phyloP scores from a whole-genome alignment of 2,797 vertebrate genomes.

The Adrianichthys oophorus region DNA sequence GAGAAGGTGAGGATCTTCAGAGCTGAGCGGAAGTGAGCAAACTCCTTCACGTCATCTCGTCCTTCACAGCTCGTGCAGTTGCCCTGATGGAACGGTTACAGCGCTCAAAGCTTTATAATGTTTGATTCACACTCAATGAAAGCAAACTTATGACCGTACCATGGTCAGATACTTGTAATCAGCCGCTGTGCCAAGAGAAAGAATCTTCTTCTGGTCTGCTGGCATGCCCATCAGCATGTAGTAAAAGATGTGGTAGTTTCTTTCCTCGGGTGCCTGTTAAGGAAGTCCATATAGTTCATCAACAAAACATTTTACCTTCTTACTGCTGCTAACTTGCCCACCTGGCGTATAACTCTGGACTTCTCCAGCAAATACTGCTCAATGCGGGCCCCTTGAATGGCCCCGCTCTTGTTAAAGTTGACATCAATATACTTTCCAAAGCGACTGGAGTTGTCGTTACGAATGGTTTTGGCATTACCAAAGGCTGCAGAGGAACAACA shows the following conservation, averaged over 20 bases:
- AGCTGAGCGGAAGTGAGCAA: constrained; percentile 87
- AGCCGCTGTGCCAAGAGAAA: constrained; percentile 84
- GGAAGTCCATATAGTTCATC: constrained; percentile 4
- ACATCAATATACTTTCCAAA: constrained; percentile 97
- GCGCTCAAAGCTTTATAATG: neutral
- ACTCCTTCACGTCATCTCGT: constrained; percentile 86
- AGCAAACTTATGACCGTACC: constrained; percentile 40
- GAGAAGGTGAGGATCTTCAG: constrained; percentile 96
- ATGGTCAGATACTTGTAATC: constrained; percentile 91
- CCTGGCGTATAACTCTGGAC: constrained; percentile 95
- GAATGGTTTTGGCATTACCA: constrained; percentile 94
- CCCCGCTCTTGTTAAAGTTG: constrained; percentile 82
- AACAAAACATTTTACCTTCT: neutral
- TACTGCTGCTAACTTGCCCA: constrained; percentile 39
- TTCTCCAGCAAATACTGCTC: constrained; percentile 98
- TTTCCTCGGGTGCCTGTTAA: constrained; percentile 85
- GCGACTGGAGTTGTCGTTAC: constrained; percentile 97
- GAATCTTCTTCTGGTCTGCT: constrained; percentile 87
- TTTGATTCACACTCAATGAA: neutral
- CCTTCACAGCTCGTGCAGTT: constrained; percentile 88
- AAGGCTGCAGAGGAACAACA: constrained; percentile 80
- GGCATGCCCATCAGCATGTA: constrained; percentile 94
- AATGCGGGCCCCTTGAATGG: constrained; percentile 89
- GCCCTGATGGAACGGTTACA: constrained; percentile 75
- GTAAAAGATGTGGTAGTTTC: constrained; percentile 98